A percentile compares a stretch with the other conserved stretches of the same genome.
These are phyloP conservation scores for Panagrolaimus sp. DNA, from an alignment of 1,140 invertebrate species.

Conservation along the genomic window DNA sequence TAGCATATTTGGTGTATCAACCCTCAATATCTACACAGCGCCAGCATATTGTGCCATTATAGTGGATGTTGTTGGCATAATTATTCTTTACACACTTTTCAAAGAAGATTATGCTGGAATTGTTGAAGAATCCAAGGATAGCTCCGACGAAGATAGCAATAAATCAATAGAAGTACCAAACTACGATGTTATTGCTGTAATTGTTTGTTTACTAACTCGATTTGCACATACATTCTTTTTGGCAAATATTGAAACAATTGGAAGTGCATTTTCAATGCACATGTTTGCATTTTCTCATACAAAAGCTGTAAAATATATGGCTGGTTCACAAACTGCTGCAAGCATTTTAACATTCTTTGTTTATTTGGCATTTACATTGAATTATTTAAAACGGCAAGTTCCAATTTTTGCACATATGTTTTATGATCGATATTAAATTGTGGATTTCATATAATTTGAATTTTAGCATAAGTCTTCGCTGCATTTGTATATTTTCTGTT, in stretches of 20 bases:
- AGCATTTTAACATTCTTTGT: conserved; percentile 24
- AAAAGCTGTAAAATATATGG: conserved; percentile 30
- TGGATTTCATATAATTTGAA: neutral
- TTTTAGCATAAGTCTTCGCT: conserved; percentile 36
- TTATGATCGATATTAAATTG: neutral
- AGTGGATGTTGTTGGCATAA: neutral
- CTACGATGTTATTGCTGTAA: neutral
- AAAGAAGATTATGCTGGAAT: conserved; percentile 12
- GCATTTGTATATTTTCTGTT: conserved; percentile 40
- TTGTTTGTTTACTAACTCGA: neutral
- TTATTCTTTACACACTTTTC: neutral
- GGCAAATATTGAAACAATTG: conserved; percentile 16
- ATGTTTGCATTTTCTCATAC: conserved; percentile 37
- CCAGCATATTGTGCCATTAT: neutral
- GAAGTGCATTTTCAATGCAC: conserved; percentile 36
- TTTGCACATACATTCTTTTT: neutral
- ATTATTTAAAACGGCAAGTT: too few species aligned
- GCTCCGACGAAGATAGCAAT: neutral
- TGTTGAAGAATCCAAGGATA: too few species aligned
- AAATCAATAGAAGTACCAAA: too few species aligned
- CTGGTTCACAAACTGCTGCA: conserved; percentile 30
- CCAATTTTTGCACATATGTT: conserved; percentile 32
- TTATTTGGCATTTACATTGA: conserved; percentile 34
- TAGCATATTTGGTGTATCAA: neutral
- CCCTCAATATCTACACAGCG: conserved; percentile 7